Base-by-base conservation (phyloP, 1,140 invertebrate genomes). In the Atta colombica region DNA sequence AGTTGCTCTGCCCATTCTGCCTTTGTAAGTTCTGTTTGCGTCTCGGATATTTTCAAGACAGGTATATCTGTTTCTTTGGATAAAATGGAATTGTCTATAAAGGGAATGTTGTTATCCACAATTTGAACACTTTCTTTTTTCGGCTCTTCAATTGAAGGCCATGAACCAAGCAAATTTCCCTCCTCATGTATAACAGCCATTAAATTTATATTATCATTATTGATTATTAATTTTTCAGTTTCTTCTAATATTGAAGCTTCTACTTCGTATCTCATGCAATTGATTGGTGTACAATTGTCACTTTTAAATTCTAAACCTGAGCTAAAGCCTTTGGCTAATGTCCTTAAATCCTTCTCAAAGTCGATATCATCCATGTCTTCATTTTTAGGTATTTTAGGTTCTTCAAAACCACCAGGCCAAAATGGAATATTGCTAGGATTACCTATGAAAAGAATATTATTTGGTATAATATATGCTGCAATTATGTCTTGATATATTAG, bases 1-100 rank as follows among this genome's bases (percentile, higher is more conserved):
- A 99, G 96, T 93, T 97, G 96, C 92, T 99, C 97, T 1, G 98
- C 98, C 98, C 98, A 99, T 92, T 98, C 96, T 12, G 96, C 96
- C 80, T 94, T 94, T 1, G 81, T 91, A 51, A 71, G 88, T 18
- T 94, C 91, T 5, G 93, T 87, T 87, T 85, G 66, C 60, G 88
- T 92, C 39, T 94, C 92, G 0, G 95, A 96, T 72, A 96, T 96
- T 85, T 96, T 96, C 16, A 97, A 87, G 0, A 97, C 90, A 2
- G 96, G 96, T 68, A 96, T 94, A 31, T 94, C 91, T 60, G 92
- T 87, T 10, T 95, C 92, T 69, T 94, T 91, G 6, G 95, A 91
- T 18, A 94, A 88, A 25, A 95, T 91, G 39, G 93, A 91, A 77
- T 94, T 87, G 51, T 95, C 94, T 18, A 94, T 87, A 45, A 86